Base-by-base conservation (phyloP, 2,888 invertebrate species). In the Drosophila mayaguana region DNA sequence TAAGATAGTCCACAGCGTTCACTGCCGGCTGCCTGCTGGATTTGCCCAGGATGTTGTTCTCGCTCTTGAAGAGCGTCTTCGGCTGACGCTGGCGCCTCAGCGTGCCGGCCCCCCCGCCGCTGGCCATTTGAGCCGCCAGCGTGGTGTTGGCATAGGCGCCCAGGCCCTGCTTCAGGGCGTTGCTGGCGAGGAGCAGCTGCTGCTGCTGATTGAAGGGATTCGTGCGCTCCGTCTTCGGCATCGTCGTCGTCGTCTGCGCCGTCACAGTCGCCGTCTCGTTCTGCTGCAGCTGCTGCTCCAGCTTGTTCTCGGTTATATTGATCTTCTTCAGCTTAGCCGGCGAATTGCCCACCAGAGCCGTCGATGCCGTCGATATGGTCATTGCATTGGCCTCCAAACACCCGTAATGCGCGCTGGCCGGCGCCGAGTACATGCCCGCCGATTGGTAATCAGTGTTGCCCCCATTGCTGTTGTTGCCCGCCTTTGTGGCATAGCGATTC, bases 401-500 rank as follows among this genome's bases (percentile, higher is more conserved):
- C 53, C 89, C 87, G 67, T 93, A 93, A 86, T 93, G 92, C 38
- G 92, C 92, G 78, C 93, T 93, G 0, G 92, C 92, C 55, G 93
- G 92, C 8, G 93, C 93, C n/a, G 93, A 93, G 60, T 93, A 93
- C 86, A 93, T 89, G 63, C 93, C 92, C 25, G 90, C 86, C 42
- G 92, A 83, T 61, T 91, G 91, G 75, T 92, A 91, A 80, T 92
- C 92, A 72, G 86, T 77, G 34, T 74, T 61, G 65, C 74, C 59
- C 60, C 78, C 80, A 61, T 80, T 86, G 61, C 75, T 89, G 63
- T 75, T 79, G 69, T 74, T 77, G 65, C 54, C 57, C 38, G 75
- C 78, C 70, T 89, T 84, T 72, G 90, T 78, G 65, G 87, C 90
- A 83, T 92, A 92, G 60, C 92, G 93, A 76, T 91, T 92, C 74